A percentile compares a stretch with the other conserved stretches of the same genome.
Evolutionary conservation across 2,113 vertebrate genomes (phyloP).

Genomic region (Corynorhinus townsendii): DNA sequence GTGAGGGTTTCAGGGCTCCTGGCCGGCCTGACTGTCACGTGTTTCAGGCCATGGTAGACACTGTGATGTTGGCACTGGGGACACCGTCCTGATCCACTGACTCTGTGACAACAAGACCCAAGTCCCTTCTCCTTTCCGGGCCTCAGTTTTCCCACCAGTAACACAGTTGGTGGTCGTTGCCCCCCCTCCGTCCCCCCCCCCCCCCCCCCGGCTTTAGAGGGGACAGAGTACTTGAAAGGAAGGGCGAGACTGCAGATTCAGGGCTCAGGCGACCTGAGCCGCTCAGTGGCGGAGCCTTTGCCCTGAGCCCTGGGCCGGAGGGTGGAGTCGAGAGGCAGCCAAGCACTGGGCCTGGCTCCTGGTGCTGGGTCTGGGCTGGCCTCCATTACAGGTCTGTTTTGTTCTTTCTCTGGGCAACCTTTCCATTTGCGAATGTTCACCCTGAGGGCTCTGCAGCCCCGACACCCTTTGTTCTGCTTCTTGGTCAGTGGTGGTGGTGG

Average conservation of each 20-base stretch:
- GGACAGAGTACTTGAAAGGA: not conserved
- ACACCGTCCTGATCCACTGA: not conserved
- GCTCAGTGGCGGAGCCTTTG: not conserved
- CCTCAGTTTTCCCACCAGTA: not conserved
- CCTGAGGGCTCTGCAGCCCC: not conserved
- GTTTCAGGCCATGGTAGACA: not conserved
- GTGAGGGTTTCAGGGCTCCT: not conserved
- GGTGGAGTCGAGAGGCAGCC: not conserved
- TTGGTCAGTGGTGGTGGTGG: not conserved
- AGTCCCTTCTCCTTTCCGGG: not conserved
- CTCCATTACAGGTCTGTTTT: not conserved
- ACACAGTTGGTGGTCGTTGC: not conserved
- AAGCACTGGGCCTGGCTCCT: not conserved
- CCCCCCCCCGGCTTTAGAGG: not conserved
- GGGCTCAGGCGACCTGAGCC: not conserved
- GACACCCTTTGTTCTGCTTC: not conserved
- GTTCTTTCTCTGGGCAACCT: not conserved
- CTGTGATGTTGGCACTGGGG: not conserved
- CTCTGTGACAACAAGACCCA: not conserved
- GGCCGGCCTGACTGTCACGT: fast-evolving
- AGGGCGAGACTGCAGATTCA: fast-evolving
- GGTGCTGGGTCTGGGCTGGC: not conserved
- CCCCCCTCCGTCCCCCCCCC: not conserved
- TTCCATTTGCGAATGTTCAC: not conserved
- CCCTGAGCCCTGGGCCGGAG: not conserved